Base-by-base conservation (phyloP, 1,140 invertebrate genomes). In the Heliconius congener region DNA sequence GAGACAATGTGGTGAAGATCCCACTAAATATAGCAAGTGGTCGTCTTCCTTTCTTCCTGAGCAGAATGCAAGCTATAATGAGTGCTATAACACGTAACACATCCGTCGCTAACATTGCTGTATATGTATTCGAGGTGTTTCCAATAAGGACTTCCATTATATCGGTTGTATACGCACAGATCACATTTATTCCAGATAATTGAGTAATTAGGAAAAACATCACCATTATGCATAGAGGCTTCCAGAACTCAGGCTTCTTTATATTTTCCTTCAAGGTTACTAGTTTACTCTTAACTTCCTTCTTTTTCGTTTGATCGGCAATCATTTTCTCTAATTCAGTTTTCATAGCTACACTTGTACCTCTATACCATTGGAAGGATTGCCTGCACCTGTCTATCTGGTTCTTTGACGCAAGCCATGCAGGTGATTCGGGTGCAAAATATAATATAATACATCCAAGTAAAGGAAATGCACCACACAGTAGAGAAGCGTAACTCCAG, bases 161-260 rank as follows among this genome's bases (percentile, higher is more conserved):
- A 6, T 95, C 91, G 0, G 97, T 96, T 0, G 96, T 96, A 85
- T 97, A 97, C 82, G 97, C 97, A 83, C 96, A 96, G 8, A 98
- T 95, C 0, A 96, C 96, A 89, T 97, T 97, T 1, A 96, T 93
- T 11, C 96, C 96, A 5, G 95, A 95, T 46, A 96, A 95, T 84
- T 97, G 96, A 13, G 95, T 94, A 3, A 95, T 95, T 34, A 96
- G 88, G 82, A 97, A 96, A 78, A 96, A 95, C 9, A 95, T 84
- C 23, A 95, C 90, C 85, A 96, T 95, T 11, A 97, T 95, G 6
- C 93, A 80, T 5, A 97, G 85, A 1, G 96, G 96, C 79, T 95
- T 96, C 84, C 85, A 96, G 82, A 94, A 97, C 91, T 93, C 93
- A 1, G 92, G 93, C 81, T 95, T 92, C 73, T 87, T 91, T 42